Percentiles rank a stretch among this genome's conserved stretches.
phyloP scores from a whole-genome alignment of 2,888 invertebrate species.

The Stictocephala bisonia region DNA sequence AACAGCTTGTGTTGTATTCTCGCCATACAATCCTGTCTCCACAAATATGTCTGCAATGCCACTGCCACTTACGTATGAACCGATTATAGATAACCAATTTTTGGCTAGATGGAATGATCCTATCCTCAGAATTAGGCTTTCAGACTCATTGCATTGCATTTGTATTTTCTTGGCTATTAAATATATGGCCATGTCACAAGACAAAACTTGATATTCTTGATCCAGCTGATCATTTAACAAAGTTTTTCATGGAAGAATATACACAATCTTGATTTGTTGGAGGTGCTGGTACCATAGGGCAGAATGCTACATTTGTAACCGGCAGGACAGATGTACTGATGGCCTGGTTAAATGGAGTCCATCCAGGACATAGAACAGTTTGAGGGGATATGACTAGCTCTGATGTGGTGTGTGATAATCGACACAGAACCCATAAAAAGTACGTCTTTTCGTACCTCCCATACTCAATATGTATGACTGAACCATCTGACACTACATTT shows the following conservation, averaged over 20 bases:
- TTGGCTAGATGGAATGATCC: background rate
- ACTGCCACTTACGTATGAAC: background rate
- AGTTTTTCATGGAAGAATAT: background rate
- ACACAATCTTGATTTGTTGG: conserved; percentile 14
- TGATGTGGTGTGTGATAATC: background rate
- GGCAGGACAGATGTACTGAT: background rate
- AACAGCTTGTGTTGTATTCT: background rate
- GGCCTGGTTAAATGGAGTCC: background rate
- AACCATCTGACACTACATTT: background rate
- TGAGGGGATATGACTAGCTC: background rate
- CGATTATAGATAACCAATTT: conserved; percentile 5
- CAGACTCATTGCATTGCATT: background rate
- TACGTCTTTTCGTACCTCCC: background rate
- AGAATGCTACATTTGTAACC: conserved; percentile 1
- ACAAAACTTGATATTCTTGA: background rate
- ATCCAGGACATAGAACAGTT: conserved; percentile 6
- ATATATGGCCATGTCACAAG: conserved; percentile 13
- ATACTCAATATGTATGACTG: background rate
- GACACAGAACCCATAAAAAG: conserved; percentile 18
- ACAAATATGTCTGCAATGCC: background rate
- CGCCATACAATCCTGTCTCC: background rate
- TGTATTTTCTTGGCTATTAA: conserved; percentile 5
- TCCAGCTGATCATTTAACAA: background rate
- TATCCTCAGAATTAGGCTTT: background rate
- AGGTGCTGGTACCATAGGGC: background rate